phyloP scores from a whole-genome alignment of 2,113 vertebrate species.

The Tauraco erythrolophus region DNA sequence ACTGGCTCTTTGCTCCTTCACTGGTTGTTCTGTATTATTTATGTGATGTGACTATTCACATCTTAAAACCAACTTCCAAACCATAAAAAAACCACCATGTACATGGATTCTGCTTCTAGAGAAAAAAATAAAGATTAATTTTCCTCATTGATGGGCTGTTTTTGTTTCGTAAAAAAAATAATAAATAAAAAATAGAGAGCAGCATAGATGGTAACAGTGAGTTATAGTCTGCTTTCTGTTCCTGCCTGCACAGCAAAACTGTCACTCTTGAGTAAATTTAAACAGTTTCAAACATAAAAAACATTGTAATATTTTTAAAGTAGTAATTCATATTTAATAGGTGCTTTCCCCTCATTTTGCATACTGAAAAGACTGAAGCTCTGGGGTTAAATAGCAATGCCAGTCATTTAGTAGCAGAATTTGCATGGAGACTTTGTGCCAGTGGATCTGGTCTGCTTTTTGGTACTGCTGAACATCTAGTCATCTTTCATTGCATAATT shows the following conservation, averaged over 20 bases:
- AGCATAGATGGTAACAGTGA: neutral
- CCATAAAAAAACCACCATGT: neutral
- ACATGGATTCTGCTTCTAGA: conserved; percentile 55
- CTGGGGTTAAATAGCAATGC: neutral
- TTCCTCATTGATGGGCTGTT: conserved; percentile 33
- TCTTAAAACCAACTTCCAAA: conserved; percentile 43
- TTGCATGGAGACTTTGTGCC: neutral
- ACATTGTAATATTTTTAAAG: neutral
- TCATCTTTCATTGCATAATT: neutral
- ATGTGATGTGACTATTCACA: conserved; percentile 51
- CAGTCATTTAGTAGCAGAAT: neutral
- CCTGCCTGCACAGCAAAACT: neutral
- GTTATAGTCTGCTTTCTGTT: neutral
- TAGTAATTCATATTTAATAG: neutral
- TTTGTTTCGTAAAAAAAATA: conserved; percentile 51
- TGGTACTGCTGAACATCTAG: too few relatives aligned
- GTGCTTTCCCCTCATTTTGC: neutral
- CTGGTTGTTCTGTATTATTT: conserved; percentile 41
- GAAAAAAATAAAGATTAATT: conserved; percentile 51
- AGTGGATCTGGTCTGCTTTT: neutral
- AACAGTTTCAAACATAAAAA: neutral
- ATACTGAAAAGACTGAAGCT: neutral
- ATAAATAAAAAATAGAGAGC: neutral
- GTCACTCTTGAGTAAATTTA: neutral
- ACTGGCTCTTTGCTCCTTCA: neutral